A percentile compares a stretch with the other conserved stretches of the same genome.
phyloP scores from a whole-genome alignment of 1,140 invertebrate genomes.

The Drosophila littoralis region DNA sequence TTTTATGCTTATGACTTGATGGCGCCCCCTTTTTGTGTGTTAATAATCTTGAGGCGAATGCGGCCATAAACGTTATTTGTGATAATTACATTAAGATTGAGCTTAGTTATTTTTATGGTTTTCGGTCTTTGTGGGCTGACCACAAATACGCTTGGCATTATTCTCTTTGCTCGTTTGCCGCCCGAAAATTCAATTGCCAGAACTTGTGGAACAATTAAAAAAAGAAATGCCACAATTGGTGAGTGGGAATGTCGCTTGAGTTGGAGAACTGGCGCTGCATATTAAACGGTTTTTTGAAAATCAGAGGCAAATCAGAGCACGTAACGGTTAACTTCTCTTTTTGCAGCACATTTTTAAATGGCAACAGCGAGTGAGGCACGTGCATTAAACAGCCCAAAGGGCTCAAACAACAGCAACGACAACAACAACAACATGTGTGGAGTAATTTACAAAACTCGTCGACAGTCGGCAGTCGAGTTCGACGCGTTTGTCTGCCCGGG shows the following conservation, averaged over 20 bases:
- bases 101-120: constrained; percentile 16
- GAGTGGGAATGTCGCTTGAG: constrained; percentile 30
- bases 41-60: constrained; percentile 75
- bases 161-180: constrained; percentile 48
- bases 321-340: constrained; percentile 47
- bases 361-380: constrained; percentile 62
- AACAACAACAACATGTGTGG: constrained; percentile 36
- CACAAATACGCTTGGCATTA: constrained; percentile 33
- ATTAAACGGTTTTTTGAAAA: constrained; percentile 65
- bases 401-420: constrained; percentile 39
- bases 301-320: constrained; percentile 38
- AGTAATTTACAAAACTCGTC: constrained; percentile 78
- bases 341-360: constrained; percentile 80
- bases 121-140: constrained; percentile 23
- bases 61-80: constrained; percentile 58
- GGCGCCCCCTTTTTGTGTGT: constrained; percentile 51
- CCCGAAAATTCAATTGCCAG: constrained; percentile 70
- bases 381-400: constrained; percentile 77
- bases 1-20: constrained; percentile 76
- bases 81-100: constrained; percentile 69
- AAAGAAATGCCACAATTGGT: constrained; percentile 49
- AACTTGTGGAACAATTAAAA: constrained; percentile 66
- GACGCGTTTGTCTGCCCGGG: constrained; percentile 68
- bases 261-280: constrained; percentile 62
- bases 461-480: constrained; percentile 67